Percentiles rank a stretch among this genome's conserved stretches.
These are phyloP conservation scores for Ectemnius cavifrons DNA, from an alignment of 2,888 invertebrate species.

Conservation along the genomic window DNA sequence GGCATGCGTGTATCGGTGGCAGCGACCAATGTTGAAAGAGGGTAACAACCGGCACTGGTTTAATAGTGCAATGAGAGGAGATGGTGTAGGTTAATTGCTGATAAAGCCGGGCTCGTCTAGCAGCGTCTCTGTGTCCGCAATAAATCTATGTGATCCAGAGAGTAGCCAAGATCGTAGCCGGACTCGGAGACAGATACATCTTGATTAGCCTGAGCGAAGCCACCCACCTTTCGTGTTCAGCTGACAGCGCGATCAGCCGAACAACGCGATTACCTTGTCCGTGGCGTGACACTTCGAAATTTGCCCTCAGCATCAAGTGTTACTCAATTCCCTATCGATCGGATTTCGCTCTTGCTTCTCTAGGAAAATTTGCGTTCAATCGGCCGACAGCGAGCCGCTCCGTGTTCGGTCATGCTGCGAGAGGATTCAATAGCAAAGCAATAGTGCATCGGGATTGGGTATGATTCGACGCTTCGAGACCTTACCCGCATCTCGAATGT, in stretches of 20 bases:
- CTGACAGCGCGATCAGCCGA: constrained; percentile 46
- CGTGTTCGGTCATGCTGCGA: too few relatives aligned
- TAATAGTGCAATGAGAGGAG: background rate
- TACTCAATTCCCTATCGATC: too few relatives aligned
- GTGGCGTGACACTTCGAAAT: constrained; percentile 42
- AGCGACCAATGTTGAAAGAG: too few relatives aligned
- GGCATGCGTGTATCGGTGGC: too few relatives aligned
- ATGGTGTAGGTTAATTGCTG: background rate
- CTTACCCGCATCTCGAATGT: too few relatives aligned
- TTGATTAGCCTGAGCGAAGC: constrained; percentile 36
- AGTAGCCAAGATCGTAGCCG: constrained; percentile 5
- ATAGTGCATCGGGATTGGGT: too few relatives aligned
- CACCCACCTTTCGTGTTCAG: constrained; percentile 45
- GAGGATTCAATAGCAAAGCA: too few relatives aligned
- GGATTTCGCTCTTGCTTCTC: background rate
- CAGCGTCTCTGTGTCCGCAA: background rate
- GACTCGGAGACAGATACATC: constrained; percentile 15
- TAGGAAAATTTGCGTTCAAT: background rate
- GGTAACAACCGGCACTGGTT: background rate
- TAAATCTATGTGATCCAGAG: background rate
- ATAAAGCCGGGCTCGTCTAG: background rate
- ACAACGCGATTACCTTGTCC: constrained; percentile 53
- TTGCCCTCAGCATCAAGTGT: constrained; percentile 34
- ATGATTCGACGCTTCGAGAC: too few relatives aligned
- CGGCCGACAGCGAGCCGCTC: too few relatives aligned